phyloP scores from a whole-genome alignment of 1,140 invertebrate genomes.

The Schlechtendalia chinensis region DNA sequence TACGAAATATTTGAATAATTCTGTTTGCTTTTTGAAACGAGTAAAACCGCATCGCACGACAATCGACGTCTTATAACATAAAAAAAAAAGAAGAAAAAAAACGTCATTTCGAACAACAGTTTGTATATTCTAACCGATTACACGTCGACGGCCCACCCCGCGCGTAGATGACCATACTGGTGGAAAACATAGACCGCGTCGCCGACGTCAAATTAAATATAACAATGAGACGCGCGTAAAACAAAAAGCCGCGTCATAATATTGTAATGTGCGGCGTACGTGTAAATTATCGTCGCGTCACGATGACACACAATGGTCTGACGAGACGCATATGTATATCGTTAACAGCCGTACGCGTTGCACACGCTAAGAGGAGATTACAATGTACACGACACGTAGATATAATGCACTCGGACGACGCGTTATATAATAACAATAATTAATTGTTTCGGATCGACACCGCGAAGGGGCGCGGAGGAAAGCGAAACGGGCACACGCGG shows the following conservation, averaged over 20 bases:
- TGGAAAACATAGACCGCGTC: neutral
- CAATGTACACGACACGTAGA: neutral
- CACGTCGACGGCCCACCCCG: too few species aligned
- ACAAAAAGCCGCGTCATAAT: constrained; percentile 17
- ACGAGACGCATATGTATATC: neutral
- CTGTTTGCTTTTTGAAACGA: too few species aligned
- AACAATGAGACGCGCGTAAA: neutral
- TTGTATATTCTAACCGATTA: too few species aligned
- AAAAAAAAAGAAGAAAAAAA: too few species aligned
- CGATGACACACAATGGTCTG: constrained; percentile 13
- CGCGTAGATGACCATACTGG: too few species aligned
- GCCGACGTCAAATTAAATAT: neutral
- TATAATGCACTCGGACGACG: neutral
- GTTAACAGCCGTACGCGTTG: neutral
- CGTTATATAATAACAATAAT: constrained; percentile 1
- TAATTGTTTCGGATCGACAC: constrained; percentile 30
- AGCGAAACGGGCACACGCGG: neutral
- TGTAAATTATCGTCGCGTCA: constrained; percentile 34
- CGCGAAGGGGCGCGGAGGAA: neutral
- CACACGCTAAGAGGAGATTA: neutral
- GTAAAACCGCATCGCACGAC: too few species aligned
- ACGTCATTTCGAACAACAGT: too few species aligned
- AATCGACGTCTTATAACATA: too few species aligned
- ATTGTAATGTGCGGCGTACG: too few species aligned
- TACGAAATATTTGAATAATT: too few species aligned